Evolutionary conservation across 1,140 invertebrate genomes (phyloP).

Genomic region (Oryzaephilus surinamensis): DNA sequence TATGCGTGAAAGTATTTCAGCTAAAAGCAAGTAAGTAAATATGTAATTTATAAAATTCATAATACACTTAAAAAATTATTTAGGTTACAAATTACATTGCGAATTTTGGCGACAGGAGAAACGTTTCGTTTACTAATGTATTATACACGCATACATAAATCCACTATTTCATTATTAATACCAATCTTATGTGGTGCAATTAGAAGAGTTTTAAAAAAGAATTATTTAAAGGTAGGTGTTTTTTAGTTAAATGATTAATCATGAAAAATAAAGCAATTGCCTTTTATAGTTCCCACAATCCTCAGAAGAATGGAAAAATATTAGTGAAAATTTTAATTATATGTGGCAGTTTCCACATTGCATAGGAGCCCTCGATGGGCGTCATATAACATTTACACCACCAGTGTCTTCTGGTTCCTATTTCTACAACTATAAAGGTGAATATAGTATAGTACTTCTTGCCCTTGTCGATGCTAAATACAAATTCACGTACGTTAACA

Average conservation of each 20-base stretch:
- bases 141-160: constrained; percentile 5
- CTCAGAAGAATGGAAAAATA: constrained; percentile 16
- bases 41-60: background rate
- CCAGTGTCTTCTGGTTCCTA: constrained; percentile 29
- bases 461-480: constrained; percentile 31
- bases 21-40: constrained; percentile 5
- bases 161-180: constrained; percentile 4
- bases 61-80: background rate
- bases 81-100: constrained; percentile 17
- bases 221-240: constrained; percentile 3
- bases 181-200: constrained; percentile 1
- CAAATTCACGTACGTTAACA: constrained; percentile 25
- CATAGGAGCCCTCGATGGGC: constrained; percentile 39
- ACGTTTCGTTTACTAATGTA: constrained; percentile 10
- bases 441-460: constrained; percentile 20
- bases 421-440: constrained; percentile 26
- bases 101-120: constrained; percentile 22
- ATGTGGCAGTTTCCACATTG: constrained; percentile 37
- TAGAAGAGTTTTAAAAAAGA: background rate
- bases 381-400: constrained; percentile 33
- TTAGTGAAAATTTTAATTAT: constrained; percentile 21
- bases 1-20: constrained; percentile 17
- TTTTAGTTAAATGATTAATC: background rate
- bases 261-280: background rate
- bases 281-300: constrained; percentile 1